Base-by-base conservation (phyloP, 2,797 vertebrate species). In the Vespertilio murinus region DNA sequence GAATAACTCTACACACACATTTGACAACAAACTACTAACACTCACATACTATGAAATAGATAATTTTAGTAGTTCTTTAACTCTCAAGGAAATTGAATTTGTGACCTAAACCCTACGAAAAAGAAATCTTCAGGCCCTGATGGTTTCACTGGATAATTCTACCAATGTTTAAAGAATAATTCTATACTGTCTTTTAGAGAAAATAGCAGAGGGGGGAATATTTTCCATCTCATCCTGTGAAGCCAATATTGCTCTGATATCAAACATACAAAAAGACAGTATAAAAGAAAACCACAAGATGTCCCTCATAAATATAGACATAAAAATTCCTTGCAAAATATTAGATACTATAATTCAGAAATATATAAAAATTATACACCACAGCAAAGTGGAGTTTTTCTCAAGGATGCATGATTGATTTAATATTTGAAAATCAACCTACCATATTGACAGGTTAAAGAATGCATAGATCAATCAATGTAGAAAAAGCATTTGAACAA, bases 101-200 rank as follows among this genome's bases (percentile, higher is more conserved):
- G 49, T 90, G 38, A 49, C 42, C 70, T 84, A 79, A 95, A 54
- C 3, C 6, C 49, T 45, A 13, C 40, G 30, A 56, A 70, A 89
- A 79, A 88, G 30, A 94, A 71, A 65, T 64, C 18, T 91, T 25
- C n/a, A 82, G 47, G 61, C 84, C 88, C 69, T 70, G 17, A 91
- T 81, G 59, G 54, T 88, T 92, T 92, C 35, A 93, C 42, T 84
- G 59, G 23, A 69, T 77, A 93, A 81, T 81, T 94, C 30, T 82
- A 64, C 45, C 79, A 81, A 77, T 59, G 38, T 64, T 88, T 94
- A 61, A 95, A 74, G 81, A 73, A 65, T 12, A 61, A 38, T 92
- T 88, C 20, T 93, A 11, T 1, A 70, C 20, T 35, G 40, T 81
- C 22, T 45, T 12, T 77, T 79, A 69, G 30, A 70, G 47, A 93